Conservation (phyloP, 2,113 vertebrate genomes). For the Terrapene triunguis region DNA sequence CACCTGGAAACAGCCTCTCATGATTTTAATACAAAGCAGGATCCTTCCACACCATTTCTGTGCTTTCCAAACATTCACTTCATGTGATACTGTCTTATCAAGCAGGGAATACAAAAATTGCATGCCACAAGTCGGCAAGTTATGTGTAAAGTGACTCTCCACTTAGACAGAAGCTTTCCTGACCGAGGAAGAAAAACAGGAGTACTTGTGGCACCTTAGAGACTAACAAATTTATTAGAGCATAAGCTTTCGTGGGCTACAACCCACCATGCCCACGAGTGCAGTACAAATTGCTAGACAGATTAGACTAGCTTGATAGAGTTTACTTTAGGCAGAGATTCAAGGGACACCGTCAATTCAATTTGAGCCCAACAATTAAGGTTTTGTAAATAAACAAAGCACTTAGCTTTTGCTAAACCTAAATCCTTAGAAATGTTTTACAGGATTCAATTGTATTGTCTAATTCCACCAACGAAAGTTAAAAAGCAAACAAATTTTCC, state of each 20-base stretch:
- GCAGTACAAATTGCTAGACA: neutral
- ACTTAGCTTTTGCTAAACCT: neutral
- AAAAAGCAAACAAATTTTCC: neutral
- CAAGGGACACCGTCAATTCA: too few relatives aligned
- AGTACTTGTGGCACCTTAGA: too few relatives aligned
- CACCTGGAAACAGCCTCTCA: neutral
- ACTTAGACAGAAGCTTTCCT: neutral
- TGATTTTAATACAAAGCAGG: rapidly evolving
- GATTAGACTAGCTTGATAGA: rapidly evolving
- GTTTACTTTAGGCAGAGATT: neutral
- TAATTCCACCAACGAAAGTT: neutral
- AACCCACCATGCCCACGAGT: rapidly evolving
- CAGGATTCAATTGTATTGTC: neutral
- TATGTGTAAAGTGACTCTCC: neutral
- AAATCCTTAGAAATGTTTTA: neutral
- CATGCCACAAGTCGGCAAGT: neutral
- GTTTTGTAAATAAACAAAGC: neutral
- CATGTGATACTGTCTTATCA: neutral
- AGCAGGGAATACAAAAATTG: neutral
- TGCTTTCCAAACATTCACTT: neutral
- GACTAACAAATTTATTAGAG: too few relatives aligned
- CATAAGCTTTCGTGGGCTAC: too few relatives aligned
- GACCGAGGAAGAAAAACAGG: neutral
- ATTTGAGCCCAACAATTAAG: neutral
- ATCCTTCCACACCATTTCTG: neutral